Base-by-base conservation (phyloP, 2,113 vertebrate genomes). In the Aplodontia rufa region DNA sequence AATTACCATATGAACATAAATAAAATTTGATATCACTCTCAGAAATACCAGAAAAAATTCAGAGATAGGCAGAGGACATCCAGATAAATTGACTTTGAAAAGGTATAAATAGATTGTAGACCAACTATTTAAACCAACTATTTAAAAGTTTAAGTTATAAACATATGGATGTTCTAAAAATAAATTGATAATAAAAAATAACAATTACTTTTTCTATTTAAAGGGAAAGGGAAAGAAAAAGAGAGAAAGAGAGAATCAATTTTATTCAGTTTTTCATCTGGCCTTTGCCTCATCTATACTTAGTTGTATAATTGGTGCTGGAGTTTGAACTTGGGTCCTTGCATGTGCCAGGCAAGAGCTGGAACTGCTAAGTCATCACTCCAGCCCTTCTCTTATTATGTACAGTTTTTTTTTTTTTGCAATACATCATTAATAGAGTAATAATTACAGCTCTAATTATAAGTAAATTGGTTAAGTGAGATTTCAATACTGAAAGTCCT, bases 361-460 rank as follows among this genome's bases (percentile, higher is more conserved):
- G n/a, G n/a, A n/a, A n/a, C n/a, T n/a, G n/a, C n/a, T n/a, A n/a
- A n/a, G n/a, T n/a, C n/a, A n/a, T n/a, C n/a, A n/a, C n/a, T n/a
- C n/a, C n/a, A n/a, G n/a, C n/a, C n/a, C n/a, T n/a, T n/a, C n/a
- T n/a, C n/a, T n/a, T n/a, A n/a, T n/a, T n/a, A n/a, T n/a, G n/a
- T n/a, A n/a, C n/a, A n/a, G n/a, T n/a, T n/a, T n/a, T n/a, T n/a
- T n/a, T n/a, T n/a, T n/a, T n/a, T n/a, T n/a, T n/a, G n/a, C n/a
- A n/a, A n/a, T n/a, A n/a, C n/a, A n/a, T n/a, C 45, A 80, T 88
- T 93, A 75, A 91, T 49, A 58, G 26, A 28, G 5, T 4, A 76
- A 51, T 72, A 71, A 78, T 72, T 80, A n/a, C 22, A 90, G 55
- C 53, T 94, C 62, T 90, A 90, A 90, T 69, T 49, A 80, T n/a